Evolutionary conservation across 2,888 invertebrate species (phyloP), one percentile per base, ranked within the genome.

Genomic region (Dorcus parallelipipedus): DNA sequence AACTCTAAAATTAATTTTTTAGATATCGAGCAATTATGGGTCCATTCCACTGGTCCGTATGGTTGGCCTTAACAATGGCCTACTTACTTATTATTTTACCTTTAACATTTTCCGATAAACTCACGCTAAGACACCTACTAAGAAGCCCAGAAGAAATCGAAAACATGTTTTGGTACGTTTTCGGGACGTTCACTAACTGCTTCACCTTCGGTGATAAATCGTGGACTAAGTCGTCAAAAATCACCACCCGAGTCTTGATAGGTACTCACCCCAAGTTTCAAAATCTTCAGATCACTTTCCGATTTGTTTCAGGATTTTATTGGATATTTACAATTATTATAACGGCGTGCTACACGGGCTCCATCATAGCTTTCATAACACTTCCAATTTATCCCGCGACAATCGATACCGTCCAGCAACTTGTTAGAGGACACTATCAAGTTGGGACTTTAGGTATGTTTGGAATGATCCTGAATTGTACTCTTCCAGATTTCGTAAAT

Each of bases 161-260:
- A 76, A 89, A 90, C 68, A 91, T 91, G 90, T 91, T 91, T 74
- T 92, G 91, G 91, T 91, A 90, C 71, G 90, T 92, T 54, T 92
- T 91, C 69, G 91, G 91, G 4, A 91, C 91, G 45, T 92, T 91
- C 71, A 92, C 92, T 0, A 92, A 92, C 70, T 87, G 88, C 66
- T 89, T 92, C 68, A 87, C 88, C 0, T 89, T 89, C 69, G 88
- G 89, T 0, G 83, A 82, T 70, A 83, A 85, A 66, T 87, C 89
- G 9, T 91, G 89, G 89, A 85, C 84, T 63, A 86, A 82, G 71
- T 85, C 86, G 2, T 82, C 81, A 49, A 89, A 88, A 73, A 76
- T 84, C 20, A 87, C 90, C 0, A 90, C 90, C 0, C 81, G 90
- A 60, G 69, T 91, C 8, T 77, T 91, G 9, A 87, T 91, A 62